Base-by-base conservation (phyloP, 2,888 invertebrate species). In the Mythimna impura region DNA sequence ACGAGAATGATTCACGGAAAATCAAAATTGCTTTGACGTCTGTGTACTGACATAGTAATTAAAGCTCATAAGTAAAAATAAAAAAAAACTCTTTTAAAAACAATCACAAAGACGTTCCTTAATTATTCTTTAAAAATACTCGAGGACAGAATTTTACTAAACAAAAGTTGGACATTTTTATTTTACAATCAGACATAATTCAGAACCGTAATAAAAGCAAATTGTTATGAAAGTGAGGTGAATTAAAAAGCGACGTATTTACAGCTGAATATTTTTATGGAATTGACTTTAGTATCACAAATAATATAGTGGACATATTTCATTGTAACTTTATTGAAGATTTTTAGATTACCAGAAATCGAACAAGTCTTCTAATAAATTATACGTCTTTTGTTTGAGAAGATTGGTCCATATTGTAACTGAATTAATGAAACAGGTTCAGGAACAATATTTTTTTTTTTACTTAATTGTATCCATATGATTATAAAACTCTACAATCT, bases 121-220 rank as follows among this genome's bases (percentile, higher is more conserved):
- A 43, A 52, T 66, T 60, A 34, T 50, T 36, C 12, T 43, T 60
- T 9, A 55, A 30, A 55, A 65, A 54, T 66, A 25, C n/a, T 43
- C 10, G 58, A 47, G 43, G 52, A 66, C 25, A 43, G 34, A 76
- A 58, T n/a, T 75, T 30, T 47, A 55, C 47, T 73, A 3, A 43
- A 71, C 20, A 76, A 74, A 66, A 52, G 12, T 12, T 25, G 76
- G 43, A 58, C n/a, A 36, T 43, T 25, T 75, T 75, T 73, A 58
- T 73, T 66, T 50, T 43, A n/a, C 34, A 52, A 30, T 50, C 10
- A n/a, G 57, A 14, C 30, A 22, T 64, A 4, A 74, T 50, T 64
- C 47, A 58, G 40, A 43, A 65, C 43, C 7, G 34, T 66, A 76
- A 76, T 73, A 60, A 73, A 58, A 50, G 10, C 9, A 50, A 12